Percentiles rank a stretch among this genome's conserved stretches.
Evolutionary conservation across 2,797 vertebrate species (phyloP).

Genomic region (Helicolenus hilgendorfi): DNA sequence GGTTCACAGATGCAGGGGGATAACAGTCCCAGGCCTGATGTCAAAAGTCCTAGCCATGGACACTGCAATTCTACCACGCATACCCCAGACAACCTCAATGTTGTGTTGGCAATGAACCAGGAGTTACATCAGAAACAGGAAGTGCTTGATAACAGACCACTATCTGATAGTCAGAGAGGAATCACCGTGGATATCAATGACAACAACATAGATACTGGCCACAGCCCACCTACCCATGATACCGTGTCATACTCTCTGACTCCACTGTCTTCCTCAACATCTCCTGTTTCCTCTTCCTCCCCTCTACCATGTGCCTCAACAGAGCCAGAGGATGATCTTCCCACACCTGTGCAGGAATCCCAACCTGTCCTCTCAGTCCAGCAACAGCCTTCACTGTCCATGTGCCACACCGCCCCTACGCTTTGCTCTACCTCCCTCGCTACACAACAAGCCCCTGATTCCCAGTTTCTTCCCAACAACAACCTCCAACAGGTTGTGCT

Average conservation of each 20-base stretch:
- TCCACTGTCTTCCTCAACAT: constrained; percentile 49
- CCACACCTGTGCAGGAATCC: constrained; percentile 89
- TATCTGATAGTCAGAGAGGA: constrained; percentile 53
- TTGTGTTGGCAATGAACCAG: constrained; percentile 47
- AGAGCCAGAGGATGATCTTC: constrained; percentile 80
- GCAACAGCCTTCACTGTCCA: constrained; percentile 36
- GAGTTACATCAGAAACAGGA: constrained; percentile 62
- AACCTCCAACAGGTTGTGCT: constrained; percentile 50
- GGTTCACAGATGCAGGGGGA: constrained; percentile 22
- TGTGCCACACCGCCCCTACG: constrained; percentile 15
- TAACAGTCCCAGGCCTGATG: constrained; percentile 39
- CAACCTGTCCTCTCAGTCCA: constrained; percentile 69
- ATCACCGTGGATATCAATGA: constrained; percentile 85
- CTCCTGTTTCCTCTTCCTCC: constrained; percentile 57
- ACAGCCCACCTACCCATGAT: constrained; percentile 41
- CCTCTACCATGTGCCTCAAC: constrained; percentile 55
- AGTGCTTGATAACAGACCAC: constrained; percentile 79
- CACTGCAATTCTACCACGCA: constrained; percentile 7
- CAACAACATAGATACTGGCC: constrained; percentile 73
- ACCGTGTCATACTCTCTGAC: constrained; percentile 30
- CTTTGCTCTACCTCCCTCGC: constrained; percentile 25
- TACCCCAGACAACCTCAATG: constrained; percentile 61
- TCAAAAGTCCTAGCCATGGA: constrained; percentile 31
- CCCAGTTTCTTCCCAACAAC: constrained; percentile 32
- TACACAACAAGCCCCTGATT: constrained; percentile 33